Evolutionary conservation across 2,797 vertebrate genomes (phyloP), one percentile per base, ranked within the genome.

Genomic region (Vespertilio murinus): DNA sequence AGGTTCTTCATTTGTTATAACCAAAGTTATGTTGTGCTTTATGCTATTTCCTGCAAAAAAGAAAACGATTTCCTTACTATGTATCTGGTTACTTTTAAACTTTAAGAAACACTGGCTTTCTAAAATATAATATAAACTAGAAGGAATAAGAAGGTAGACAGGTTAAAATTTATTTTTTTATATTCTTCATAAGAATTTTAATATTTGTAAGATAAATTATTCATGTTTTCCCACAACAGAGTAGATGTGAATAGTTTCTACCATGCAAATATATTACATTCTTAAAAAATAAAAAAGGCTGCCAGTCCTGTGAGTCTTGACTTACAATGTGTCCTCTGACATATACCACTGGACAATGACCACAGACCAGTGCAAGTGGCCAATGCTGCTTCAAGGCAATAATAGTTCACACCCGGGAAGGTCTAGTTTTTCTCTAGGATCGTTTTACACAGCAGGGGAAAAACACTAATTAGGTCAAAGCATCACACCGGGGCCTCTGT

Each of bases 381-480:
- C 95, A 96, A 80, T 90, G 96, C 92, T 96, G 95, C 96, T 96
- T 96, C 79, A 94, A 92, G 90, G 96, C 93, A 97, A 96, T 86
- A 97, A 93, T n/a, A n/a, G n/a, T 95, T 96, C 96, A 96, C 97
- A 97, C 96, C 94, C 96, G 95, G 91, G 96, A 94, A 94, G 88
- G 78, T 95, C 95, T 96, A 95, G 96, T 96, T 96, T 96, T 96
- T 74, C 92, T 93, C 93, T 82, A 67, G 75, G 93, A 93, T 77
- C 90, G 77, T 96, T 97, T 95, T 91, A 88, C 93, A 95, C 84
- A 96, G 96, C 25, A 17, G 92, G 93, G 94, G 95, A 97, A 96
- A 96, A 92, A 95, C 96, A 95, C 88, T 96, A 97, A 97, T 97
- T 96, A 97, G 97, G 97, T 97, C 93, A 97, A 96, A 96, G 93